Percentiles rank a stretch among this genome's conserved stretches.
phyloP scores from a whole-genome alignment of 2,797 vertebrate species.

The Gymnopithys bicolor region DNA sequence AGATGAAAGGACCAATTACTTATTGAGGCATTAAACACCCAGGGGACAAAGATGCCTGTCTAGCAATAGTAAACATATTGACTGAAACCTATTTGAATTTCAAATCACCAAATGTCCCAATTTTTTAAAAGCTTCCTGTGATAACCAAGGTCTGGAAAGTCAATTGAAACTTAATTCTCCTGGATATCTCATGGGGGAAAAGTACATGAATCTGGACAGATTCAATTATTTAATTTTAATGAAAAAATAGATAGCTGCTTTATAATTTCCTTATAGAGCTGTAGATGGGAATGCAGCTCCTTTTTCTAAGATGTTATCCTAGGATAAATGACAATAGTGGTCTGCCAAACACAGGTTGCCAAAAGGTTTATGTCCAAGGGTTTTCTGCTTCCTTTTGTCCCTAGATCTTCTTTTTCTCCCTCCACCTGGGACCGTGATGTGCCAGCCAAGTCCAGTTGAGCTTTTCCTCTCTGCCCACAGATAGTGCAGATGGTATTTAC shows the following conservation, averaged over 20 bases:
- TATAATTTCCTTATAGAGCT: conserved; percentile 25
- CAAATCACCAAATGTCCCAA: conserved; percentile 66
- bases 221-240: conserved; percentile 69
- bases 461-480: background rate
- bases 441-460: background rate
- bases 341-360: background rate
- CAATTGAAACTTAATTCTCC: conserved; percentile 73
- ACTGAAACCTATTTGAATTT: conserved; percentile 70
- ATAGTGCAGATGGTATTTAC: background rate
- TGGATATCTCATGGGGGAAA: conserved; percentile 53
- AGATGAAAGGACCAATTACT: conserved; percentile 68
- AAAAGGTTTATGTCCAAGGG: background rate
- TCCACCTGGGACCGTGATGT: background rate
- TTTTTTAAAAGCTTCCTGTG: conserved; percentile 71
- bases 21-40: conserved; percentile 61
- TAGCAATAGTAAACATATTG: conserved; percentile 72
- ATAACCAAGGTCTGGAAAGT: conserved; percentile 68
- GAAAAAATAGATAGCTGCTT: conserved; percentile 60
- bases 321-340: background rate
- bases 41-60: conserved; percentile 52
- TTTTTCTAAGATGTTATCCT: conserved; percentile 8
- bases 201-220: conserved; percentile 53
- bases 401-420: background rate
- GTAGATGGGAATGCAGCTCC: background rate
- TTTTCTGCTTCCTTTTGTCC: background rate